Conservation (phyloP, 2,888 invertebrate species). For the Ormyrus labotus region DNA sequence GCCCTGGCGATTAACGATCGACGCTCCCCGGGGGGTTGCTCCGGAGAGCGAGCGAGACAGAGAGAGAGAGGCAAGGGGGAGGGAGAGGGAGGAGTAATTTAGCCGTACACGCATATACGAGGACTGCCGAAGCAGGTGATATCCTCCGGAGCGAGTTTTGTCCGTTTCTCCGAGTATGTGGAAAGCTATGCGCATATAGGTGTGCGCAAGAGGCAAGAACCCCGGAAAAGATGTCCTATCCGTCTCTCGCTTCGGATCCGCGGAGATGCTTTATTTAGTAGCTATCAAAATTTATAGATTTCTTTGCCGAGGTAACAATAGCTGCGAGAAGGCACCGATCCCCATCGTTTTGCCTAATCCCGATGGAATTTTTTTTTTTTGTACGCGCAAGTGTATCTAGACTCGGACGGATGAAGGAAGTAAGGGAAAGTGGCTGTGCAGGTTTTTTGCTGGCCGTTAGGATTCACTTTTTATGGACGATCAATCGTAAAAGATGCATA, state of each 20-base stretch:
- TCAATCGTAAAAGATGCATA: slow-evolving; percentile 36
- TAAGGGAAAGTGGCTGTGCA: too few species aligned
- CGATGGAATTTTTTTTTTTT: slow-evolving; percentile 45
- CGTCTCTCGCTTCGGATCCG: slow-evolving; percentile 25
- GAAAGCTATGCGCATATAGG: background rate
- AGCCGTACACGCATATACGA: slow-evolving; percentile 14
- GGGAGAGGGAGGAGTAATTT: slow-evolving; percentile 24
- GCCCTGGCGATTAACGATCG: slow-evolving; percentile 79
- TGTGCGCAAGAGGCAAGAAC: too few species aligned
- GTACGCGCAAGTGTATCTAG: background rate
- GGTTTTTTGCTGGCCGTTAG: background rate
- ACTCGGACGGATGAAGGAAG: too few species aligned
- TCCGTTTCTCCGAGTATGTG: background rate
- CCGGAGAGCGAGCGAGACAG: too few species aligned
- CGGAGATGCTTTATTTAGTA: slow-evolving; percentile 72
- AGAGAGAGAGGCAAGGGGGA: slow-evolving; percentile 48
- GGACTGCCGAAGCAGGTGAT: slow-evolving; percentile 58
- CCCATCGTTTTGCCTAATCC: slow-evolving; percentile 30
- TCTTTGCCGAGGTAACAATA: slow-evolving; percentile 61
- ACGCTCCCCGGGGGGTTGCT: slow-evolving; percentile 69
- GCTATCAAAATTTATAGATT: slow-evolving; percentile 74
- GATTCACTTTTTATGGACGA: background rate
- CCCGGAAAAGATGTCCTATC: background rate
- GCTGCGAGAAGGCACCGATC: slow-evolving; percentile 37
- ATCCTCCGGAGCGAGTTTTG: slow-evolving; percentile 13